These are phyloP conservation scores for Clamator glandarius DNA, from an alignment of 2,797 vertebrate genomes.

Conservation along the genomic window DNA sequence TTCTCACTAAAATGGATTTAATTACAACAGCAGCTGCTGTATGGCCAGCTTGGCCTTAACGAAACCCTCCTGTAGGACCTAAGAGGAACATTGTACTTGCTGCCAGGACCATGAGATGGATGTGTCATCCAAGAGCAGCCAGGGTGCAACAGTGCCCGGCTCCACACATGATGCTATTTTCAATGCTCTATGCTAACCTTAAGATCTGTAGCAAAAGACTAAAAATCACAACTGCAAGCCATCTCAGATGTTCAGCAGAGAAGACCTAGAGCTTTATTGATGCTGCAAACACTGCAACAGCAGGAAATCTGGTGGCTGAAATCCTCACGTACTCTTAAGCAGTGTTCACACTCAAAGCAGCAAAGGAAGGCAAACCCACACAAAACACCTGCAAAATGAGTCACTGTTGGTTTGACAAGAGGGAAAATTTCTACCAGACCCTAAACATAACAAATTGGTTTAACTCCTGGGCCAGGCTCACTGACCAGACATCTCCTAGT, in stretches of 20 bases:
- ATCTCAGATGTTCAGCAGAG: not conserved
- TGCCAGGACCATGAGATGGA: not conserved
- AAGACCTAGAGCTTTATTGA: not conserved
- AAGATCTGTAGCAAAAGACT: not conserved
- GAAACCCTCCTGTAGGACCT: not conserved
- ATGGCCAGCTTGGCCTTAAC: not conserved
- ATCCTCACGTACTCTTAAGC: not conserved
- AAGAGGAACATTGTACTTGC: not conserved
- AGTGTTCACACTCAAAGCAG: not conserved
- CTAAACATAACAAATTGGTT: not conserved
- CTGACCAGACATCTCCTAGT: not conserved
- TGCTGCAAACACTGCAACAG: not conserved
- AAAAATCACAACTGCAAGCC: not conserved
- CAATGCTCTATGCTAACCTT: accelerated
- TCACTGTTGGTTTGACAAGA: not conserved
- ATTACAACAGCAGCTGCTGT: not conserved
- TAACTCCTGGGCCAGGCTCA: not conserved
- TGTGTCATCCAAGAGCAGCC: not conserved
- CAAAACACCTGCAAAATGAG: not conserved
- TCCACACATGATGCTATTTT: not conserved
- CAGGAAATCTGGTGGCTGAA: not conserved
- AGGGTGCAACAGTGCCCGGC: not conserved
- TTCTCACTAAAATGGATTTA: not conserved
- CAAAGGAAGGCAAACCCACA: not conserved
- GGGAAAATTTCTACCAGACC: not conserved